Evolutionary conservation across 2,113 vertebrate genomes (phyloP).

Genomic region (Amblyopsis rosae): DNA sequence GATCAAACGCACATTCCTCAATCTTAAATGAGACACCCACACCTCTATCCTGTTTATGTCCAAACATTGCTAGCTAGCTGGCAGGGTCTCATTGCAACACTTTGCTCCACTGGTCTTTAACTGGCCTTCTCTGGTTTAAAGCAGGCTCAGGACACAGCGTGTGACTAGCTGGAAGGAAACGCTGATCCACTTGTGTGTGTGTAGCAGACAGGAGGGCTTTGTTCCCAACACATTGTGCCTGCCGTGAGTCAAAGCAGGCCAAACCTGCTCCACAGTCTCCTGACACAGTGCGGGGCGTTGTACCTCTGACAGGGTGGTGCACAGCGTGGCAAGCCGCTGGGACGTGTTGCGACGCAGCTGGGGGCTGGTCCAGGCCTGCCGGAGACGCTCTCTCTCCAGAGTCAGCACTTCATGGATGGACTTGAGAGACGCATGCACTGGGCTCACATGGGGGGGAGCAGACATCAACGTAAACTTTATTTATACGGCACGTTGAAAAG

Average conservation of each 20-base stretch:
- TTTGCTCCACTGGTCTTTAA: too few relatives aligned
- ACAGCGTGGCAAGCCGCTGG: conserved; percentile 71
- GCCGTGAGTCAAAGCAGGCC: conserved; percentile 51
- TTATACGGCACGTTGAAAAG: too few relatives aligned
- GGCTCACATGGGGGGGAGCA: background rate
- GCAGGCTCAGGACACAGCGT: too few relatives aligned
- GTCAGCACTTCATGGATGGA: conserved; percentile 70
- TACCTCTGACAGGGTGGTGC: conserved; percentile 76
- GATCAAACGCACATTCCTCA: too few relatives aligned
- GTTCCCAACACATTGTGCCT: background rate
- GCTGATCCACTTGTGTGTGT: too few relatives aligned
- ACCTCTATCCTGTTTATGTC: too few relatives aligned
- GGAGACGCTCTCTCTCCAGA: conserved; percentile 73
- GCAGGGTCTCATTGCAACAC: too few relatives aligned
- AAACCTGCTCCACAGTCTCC: conserved; percentile 67
- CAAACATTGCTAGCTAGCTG: too few relatives aligned
- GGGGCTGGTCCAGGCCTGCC: conserved; percentile 71
- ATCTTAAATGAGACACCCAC: too few relatives aligned
- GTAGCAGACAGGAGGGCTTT: too few relatives aligned
- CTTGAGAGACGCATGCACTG: conserved; percentile 74
- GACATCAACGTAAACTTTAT: background rate
- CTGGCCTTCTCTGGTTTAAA: too few relatives aligned
- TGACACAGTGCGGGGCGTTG: conserved; percentile 12
- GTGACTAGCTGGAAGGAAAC: too few relatives aligned
- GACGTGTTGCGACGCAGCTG: conserved; percentile 71